These are phyloP conservation scores for Metopolophium dirhodum DNA, from an alignment of 1,140 invertebrate genomes.

Conservation along the genomic window DNA sequence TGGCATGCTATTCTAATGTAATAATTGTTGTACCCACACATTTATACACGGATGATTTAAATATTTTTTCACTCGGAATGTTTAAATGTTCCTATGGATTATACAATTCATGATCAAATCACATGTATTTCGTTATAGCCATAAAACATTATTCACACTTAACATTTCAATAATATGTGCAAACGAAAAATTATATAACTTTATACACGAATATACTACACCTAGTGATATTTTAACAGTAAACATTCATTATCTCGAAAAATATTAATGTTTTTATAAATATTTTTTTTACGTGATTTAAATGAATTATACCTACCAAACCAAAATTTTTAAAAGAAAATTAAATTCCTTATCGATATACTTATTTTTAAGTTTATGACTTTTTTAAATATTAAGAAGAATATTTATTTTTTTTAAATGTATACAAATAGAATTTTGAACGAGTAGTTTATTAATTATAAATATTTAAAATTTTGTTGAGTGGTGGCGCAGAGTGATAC, in stretches of 20 bases:
- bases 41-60: background rate
- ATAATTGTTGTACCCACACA: background rate
- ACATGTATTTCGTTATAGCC: background rate
- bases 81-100: background rate
- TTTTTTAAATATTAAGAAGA: too few species aligned
- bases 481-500: too few species aligned
- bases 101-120: background rate
- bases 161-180: background rate
- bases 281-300: too few species aligned
- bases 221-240: background rate
- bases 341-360: too few species aligned
- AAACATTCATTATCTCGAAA: background rate
- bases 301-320: too few species aligned
- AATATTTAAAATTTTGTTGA: too few species aligned
- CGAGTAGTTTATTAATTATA: too few species aligned
- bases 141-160: background rate
- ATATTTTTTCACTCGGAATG: background rate
- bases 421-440: too few species aligned
- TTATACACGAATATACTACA: background rate
- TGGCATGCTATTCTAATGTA: background rate
- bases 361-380: too few species aligned
- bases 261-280: background rate
- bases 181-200: too few species aligned
- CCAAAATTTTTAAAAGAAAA: too few species aligned
- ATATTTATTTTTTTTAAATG: too few species aligned